Evolutionary conservation across 2,888 invertebrate genomes (phyloP), one percentile per base, ranked within the genome.

Genomic region (Dryococelus australis): DNA sequence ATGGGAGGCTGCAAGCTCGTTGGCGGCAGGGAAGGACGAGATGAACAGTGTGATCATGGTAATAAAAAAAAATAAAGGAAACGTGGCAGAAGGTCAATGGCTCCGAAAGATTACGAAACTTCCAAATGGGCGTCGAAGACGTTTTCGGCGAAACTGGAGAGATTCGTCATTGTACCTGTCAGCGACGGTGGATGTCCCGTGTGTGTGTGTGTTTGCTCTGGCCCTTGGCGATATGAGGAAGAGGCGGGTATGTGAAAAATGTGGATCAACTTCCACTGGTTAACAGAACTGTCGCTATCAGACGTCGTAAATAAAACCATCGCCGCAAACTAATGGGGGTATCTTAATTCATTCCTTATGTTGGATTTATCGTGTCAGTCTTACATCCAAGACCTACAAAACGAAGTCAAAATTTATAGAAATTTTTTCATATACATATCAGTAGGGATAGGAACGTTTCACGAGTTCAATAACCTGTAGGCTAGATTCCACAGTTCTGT

Each of bases 151-250:
- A 20, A 24, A 65, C 20, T 5, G 24, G 65, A 65, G 24, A 65
- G 65, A 65, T 65, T 65, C 65, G 65, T 65, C 65, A 65, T 65
- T 65, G 65, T 65, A 65, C 65, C 65, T n/a, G 65, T 65, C 65
- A 65, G 1, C 65, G 65, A 65, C 16, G 65, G 13, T 65, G 47
- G 47, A 47, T 47, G 47, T 47, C 12, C 47, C 16, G 16, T 10
- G 47, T 9, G 47, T 12, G 6, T 9, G 6, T 6, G 47, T 10
- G 47, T 13, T 10, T 47, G 47, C 47, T 16, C 10, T 6, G 47
- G 47, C 35, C 35, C 35, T 35, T 35, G 20, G 51, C 51, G 8
- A 51, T 51, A 51, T 2, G 20, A 51, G 51, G 20, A 51, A 51
- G 51, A 51, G 51, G 51, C 51, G 35, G 35, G 12, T 51, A 20